Percentiles rank a stretch among this genome's conserved stretches.
Conservation (phyloP, 92 coral and sea anemone species). For the Phenganax marumi region DNA sequence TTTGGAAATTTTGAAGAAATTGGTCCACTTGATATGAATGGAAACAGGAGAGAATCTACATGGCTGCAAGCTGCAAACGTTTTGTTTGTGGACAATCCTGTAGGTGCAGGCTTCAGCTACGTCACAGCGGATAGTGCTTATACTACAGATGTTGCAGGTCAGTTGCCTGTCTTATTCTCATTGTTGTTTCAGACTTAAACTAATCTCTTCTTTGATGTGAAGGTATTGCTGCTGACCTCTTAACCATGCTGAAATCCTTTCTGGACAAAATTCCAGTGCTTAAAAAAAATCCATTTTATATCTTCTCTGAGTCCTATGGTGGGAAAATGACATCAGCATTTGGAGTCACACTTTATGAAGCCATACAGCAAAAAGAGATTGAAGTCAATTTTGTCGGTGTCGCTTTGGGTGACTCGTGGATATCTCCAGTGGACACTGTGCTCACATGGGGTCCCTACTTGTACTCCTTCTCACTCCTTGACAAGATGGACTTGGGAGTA, state of each 20-base stretch:
- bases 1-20: conserved; percentile 91
- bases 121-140: conserved; percentile 80
- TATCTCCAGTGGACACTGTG: conserved; percentile 88
- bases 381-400: conserved; percentile 80
- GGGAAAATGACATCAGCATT: conserved; percentile 95
- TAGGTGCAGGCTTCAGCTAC: conserved; percentile 88
- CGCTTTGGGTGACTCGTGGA: conserved; percentile 97
- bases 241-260: conserved; percentile 77
- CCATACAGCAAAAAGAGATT: conserved; percentile 64
- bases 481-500: conserved; percentile 58
- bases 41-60: conserved; percentile 74
- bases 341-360: conserved; percentile 81
- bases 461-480: conserved; percentile 77
- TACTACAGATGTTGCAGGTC: conserved; percentile 83
- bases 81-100: conserved; percentile 93
- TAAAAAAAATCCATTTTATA: conserved; percentile 74
- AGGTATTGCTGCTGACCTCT: conserved; percentile 87
- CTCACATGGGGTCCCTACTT: conserved; percentile 91
- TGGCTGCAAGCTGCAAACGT: conserved; percentile 86
- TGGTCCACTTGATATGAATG: conserved; percentile 81
- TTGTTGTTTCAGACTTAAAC: not conserved
- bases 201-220: not conserved
- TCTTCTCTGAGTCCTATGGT: conserved; percentile 97
- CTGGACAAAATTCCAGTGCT: conserved; percentile 70
- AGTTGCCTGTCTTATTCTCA: not conserved